These are phyloP conservation scores for Mamestra configurata DNA, from an alignment of 1,140 invertebrate species.

Conservation along the genomic window DNA sequence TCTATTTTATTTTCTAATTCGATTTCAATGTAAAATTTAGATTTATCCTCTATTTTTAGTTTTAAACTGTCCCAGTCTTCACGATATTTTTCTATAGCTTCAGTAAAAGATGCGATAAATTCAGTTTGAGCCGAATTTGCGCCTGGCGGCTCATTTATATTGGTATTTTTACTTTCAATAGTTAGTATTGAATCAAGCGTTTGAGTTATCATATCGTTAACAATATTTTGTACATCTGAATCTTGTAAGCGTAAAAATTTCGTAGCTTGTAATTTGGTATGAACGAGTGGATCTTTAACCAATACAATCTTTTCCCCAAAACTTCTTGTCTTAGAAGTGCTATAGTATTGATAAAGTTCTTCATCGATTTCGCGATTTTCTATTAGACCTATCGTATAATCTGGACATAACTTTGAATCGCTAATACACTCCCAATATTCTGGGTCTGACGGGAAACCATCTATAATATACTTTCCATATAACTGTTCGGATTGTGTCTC, in stretches of 20 bases:
- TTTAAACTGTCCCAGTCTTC: conserved; percentile 79
- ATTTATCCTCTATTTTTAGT: conserved; percentile 76
- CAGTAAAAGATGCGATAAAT: conserved; percentile 62
- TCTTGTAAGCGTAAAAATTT: conserved; percentile 45
- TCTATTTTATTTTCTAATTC: conserved; percentile 79
- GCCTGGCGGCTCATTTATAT: conserved; percentile 38
- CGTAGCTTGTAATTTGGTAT: conserved; percentile 65
- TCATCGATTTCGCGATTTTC: conserved; percentile 82
- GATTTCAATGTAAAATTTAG: conserved; percentile 72
- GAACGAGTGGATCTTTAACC: conserved; percentile 73
- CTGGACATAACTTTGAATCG: conserved; percentile 82
- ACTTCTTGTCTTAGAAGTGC: conserved; percentile 59
- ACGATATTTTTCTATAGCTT: conserved; percentile 77
- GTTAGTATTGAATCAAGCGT: conserved; percentile 49
- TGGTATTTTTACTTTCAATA: neutral
- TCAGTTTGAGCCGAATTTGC: conserved; percentile 51
- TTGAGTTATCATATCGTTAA: conserved; percentile 61
- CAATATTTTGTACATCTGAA: conserved; percentile 62
- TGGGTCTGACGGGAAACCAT: conserved; percentile 86
- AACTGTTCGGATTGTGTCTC: conserved; percentile 60
- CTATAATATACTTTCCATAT: conserved; percentile 89
- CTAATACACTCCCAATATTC: conserved; percentile 84
- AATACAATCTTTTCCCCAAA: conserved; percentile 69
- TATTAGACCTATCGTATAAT: conserved; percentile 87
- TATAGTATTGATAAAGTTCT: conserved; percentile 76